These are phyloP conservation scores for Teleogryllus oceanicus DNA, from an alignment of 2,888 invertebrate genomes.

Conservation along the genomic window DNA sequence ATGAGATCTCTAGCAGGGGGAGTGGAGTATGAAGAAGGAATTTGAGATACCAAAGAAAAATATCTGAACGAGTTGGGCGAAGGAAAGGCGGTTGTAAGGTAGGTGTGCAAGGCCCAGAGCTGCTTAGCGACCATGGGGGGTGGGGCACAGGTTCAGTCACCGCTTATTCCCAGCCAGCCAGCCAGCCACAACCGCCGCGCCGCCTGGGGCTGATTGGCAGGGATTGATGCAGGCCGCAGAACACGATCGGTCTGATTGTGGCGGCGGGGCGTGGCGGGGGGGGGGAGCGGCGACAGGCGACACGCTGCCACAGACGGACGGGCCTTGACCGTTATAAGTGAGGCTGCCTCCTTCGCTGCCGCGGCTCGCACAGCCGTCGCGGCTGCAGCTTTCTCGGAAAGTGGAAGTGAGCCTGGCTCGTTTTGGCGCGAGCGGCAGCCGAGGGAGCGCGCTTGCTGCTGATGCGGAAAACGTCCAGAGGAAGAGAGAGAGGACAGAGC, in stretches of 20 bases:
- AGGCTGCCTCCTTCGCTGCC: not conserved
- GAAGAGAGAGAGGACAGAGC: too few relatives aligned
- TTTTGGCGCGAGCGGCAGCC: not conserved
- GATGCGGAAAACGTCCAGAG: too few relatives aligned
- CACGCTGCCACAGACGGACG: not conserved
- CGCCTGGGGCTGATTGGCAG: not conserved
- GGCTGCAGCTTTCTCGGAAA: not conserved
- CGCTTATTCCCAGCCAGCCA: too few relatives aligned
- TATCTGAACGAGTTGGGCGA: too few relatives aligned
- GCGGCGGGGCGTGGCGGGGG: not conserved
- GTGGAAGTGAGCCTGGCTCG: not conserved
- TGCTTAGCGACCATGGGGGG: too few relatives aligned
- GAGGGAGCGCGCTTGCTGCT: too few relatives aligned
- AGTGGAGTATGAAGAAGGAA: too few relatives aligned
- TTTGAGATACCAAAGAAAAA: too few relatives aligned
- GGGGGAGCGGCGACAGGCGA: not conserved
- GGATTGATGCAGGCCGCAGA: not conserved
- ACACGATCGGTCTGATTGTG: not conserved
- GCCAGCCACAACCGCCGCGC: not conserved
- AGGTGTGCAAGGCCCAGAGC: too few relatives aligned
- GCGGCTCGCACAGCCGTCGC: not conserved
- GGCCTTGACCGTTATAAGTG: constrained; percentile 18
- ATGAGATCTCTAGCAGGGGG: too few relatives aligned
- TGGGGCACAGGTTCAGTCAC: too few relatives aligned
- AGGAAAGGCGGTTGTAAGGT: too few relatives aligned